phyloP scores from a whole-genome alignment of 2,888 invertebrate species.

The Philereme vetulata region DNA sequence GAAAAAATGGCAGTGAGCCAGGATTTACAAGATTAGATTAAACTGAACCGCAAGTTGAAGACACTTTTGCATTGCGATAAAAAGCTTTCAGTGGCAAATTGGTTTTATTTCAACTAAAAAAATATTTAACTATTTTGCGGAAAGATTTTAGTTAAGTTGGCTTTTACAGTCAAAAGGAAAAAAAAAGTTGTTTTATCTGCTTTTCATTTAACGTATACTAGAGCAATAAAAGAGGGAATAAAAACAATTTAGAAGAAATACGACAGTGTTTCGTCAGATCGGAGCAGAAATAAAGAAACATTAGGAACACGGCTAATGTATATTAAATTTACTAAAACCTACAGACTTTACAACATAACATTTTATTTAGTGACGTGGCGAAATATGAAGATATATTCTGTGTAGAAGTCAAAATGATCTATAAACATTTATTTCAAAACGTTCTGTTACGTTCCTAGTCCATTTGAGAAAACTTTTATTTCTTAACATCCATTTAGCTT shows the following conservation, averaged over 20 bases:
- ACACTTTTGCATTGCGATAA: conserved; percentile 26
- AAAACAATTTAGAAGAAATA: conserved; percentile 17
- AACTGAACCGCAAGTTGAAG: conserved; percentile 25
- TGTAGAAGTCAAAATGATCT: no score
- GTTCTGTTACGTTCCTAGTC: no score
- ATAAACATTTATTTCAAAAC: no score
- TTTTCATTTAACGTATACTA: neutral
- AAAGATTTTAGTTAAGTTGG: neutral
- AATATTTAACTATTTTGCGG: neutral
- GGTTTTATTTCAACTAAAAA: conserved; percentile 1
- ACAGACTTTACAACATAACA: no score
- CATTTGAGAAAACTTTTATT: no score
- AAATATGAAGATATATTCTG: no score
- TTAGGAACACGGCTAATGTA: no score
- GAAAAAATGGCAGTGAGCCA: conserved; percentile 21
- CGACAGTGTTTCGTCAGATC: conserved; percentile 15
- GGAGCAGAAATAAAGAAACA: conserved; percentile 4
- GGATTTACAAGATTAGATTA: conserved; percentile 31
- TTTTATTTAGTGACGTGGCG: no score
- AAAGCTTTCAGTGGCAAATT: conserved; percentile 10
- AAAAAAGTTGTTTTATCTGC: neutral
- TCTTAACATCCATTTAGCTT: no score
- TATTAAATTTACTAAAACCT: no score
- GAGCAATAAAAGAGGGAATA: conserved; percentile 10
- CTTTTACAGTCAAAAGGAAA: neutral